phyloP scores from a whole-genome alignment of 2,113 vertebrate species.

The Arenaria interpres region DNA sequence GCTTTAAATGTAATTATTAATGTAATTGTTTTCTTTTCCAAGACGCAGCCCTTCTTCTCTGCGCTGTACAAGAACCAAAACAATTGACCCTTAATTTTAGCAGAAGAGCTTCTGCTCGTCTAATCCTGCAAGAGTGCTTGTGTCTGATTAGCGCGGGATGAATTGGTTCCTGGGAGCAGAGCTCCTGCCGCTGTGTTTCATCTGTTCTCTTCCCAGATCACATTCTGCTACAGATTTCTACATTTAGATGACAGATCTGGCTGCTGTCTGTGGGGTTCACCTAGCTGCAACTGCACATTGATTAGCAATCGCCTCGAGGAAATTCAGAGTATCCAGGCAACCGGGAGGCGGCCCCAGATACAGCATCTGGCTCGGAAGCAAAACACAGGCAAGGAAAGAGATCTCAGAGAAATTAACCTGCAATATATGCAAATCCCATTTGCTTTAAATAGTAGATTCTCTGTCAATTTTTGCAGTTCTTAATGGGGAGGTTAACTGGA shows the following conservation, averaged over 20 bases:
- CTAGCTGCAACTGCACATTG: slow-evolving; percentile 71
- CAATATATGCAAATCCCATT: neutral
- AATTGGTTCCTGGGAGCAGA: slow-evolving; percentile 20
- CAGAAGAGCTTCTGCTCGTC: neutral
- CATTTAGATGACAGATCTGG: slow-evolving; percentile 55
- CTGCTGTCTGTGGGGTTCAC: slow-evolving; percentile 68
- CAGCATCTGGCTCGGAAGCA: slow-evolving; percentile 62
- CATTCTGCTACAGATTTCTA: slow-evolving; percentile 35
- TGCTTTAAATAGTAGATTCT: neutral
- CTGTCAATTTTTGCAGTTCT: neutral
- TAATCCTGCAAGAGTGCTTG: neutral
- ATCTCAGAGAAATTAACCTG: slow-evolving; percentile 13
- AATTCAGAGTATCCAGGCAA: slow-evolving; percentile 72
- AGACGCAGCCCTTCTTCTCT: neutral
- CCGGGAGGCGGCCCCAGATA: neutral
- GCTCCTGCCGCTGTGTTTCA: slow-evolving; percentile 32
- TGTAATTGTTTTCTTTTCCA: slow-evolving; percentile 33
- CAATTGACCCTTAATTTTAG: slow-evolving; percentile 46
- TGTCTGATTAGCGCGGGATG: slow-evolving; percentile 17
- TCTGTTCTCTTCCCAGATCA: slow-evolving; percentile 39
- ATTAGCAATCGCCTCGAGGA: slow-evolving; percentile 72
- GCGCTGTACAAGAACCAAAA: neutral
- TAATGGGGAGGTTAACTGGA: neutral
- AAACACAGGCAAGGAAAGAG: neutral
- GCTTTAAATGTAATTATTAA: slow-evolving; percentile 34